Conservation (phyloP, 2,888 invertebrate genomes). For the Drosophila differens region DNA sequence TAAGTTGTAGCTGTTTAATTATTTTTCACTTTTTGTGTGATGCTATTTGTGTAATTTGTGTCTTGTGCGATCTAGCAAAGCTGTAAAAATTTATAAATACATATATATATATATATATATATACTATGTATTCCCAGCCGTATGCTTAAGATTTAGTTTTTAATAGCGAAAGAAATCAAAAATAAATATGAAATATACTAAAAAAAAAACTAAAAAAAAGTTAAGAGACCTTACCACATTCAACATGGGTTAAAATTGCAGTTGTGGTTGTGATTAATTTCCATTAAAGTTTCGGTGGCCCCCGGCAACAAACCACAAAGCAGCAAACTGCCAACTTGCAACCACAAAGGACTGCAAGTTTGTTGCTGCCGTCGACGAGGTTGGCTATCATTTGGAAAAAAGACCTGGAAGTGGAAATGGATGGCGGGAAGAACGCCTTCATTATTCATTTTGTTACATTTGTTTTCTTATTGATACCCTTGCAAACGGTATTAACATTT, state of each 20-base stretch:
- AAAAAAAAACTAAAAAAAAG: constrained; percentile 9
- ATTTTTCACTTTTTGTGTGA: constrained; percentile 67
- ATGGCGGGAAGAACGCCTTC: constrained; percentile 83
- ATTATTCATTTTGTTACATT: constrained; percentile 72
- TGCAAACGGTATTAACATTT: constrained; percentile 11
- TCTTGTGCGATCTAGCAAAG: constrained; percentile 62
- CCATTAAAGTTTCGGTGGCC: constrained; percentile 48
- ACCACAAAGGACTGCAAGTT: constrained; percentile 42
- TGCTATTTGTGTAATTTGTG: constrained; percentile 64
- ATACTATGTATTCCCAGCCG: constrained; percentile 15
- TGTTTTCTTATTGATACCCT: constrained; percentile 26
- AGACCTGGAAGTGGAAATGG: constrained; percentile 76
- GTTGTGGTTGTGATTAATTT: constrained; percentile 70
- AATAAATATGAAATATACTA: constrained; percentile 57
- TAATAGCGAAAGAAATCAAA: constrained; percentile 79
- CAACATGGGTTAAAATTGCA: constrained; percentile 51
- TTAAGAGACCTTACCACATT: constrained; percentile 28
- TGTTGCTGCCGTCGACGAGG: constrained; percentile 22
- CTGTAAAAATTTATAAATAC: constrained; percentile 62
- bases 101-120: constrained; percentile 11
- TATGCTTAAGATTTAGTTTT: constrained; percentile 62
- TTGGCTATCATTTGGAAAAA: constrained; percentile 24
- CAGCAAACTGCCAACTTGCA: constrained; percentile 2
- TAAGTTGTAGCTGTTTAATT: constrained; percentile 51
- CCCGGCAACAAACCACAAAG: constrained; percentile 32